Base-by-base conservation (phyloP, 2,888 invertebrate species). In the Mantis religiosa region DNA sequence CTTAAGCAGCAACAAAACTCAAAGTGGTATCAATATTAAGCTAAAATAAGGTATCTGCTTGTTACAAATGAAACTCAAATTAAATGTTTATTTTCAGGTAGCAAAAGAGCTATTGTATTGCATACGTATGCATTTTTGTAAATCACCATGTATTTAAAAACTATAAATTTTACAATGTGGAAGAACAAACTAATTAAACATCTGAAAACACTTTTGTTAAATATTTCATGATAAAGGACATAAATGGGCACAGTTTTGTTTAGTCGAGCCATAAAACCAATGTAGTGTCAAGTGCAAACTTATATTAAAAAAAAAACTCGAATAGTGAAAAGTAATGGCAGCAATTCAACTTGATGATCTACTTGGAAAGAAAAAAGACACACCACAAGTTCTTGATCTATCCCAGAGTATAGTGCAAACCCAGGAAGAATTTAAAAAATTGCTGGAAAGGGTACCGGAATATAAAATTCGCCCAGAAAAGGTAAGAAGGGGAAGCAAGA, bases 391-490 rank as follows among this genome's bases (percentile, higher is more conserved):
- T 91, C 94, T 98, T 87, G 98, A 98, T 93, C 94, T 98, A 91
- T 97, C 97, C 89, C 96, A 96, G 93, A 95, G 96, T 84, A 95
- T 96, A 12, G 96, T 97, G 87, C 96, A 95, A 91, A 96, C 96
- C 15, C 96, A 96, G 90, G 98, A 98, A 91, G 98, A 98, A 92
- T 97, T 97, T 91, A 95, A 96, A 91, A 96, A 96, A 89, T 95
- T 97, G 86, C 94, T 97, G 92, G 98, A 98, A 92, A 97, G 97
- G 93, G 97, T 98, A 20, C 98, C 98, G 0, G 98, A 98, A 92
- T 98, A 97, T 92, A 98, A 97, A 93, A 97, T 98, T 91, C 96
- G 97, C 91, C 96, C 97, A 0, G 98, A 98, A 92, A 98, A 97
- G 95, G 97, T 96, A 28, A 71, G 83, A 28, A 20, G 15, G 2